These are phyloP conservation scores for Platyura marginata DNA, from an alignment of 1,140 invertebrate species.

Conservation along the genomic window DNA sequence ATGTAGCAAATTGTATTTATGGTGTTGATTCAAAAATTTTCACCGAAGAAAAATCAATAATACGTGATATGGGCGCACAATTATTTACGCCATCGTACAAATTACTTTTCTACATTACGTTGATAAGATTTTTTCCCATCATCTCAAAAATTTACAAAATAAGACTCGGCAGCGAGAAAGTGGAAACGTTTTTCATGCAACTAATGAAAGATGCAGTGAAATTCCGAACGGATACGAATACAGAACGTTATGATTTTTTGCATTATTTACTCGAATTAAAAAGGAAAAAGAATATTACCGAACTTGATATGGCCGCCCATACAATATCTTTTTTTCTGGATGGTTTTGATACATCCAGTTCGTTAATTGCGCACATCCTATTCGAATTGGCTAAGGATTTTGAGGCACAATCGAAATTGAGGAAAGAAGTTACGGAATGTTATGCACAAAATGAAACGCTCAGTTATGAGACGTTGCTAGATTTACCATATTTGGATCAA, in stretches of 20 bases:
- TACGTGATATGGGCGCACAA: slow-evolving; percentile 9
- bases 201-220: slow-evolving; percentile 13
- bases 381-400: slow-evolving; percentile 32
- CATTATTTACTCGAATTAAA: slow-evolving; percentile 21
- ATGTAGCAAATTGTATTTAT: slow-evolving; percentile 28
- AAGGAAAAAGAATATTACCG: slow-evolving; percentile 23
- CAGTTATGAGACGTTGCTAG: slow-evolving; percentile 12
- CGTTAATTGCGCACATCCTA: slow-evolving; percentile 13
- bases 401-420: slow-evolving; percentile 34
- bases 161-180: slow-evolving; percentile 10
- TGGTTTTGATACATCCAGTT: slow-evolving; percentile 34
- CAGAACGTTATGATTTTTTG: slow-evolving; percentile 21
- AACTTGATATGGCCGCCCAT: slow-evolving; percentile 34
- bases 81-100: slow-evolving; percentile 12
- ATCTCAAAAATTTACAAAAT: slow-evolving; percentile 11
- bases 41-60: slow-evolving; percentile 10
- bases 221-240: slow-evolving; percentile 10
- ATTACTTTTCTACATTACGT: slow-evolving; percentile 11
- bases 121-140: slow-evolving; percentile 9
- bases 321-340: slow-evolving; percentile 32
- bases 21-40: slow-evolving; percentile 24
- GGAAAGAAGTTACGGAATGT: slow-evolving; percentile 29
- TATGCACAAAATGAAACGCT: slow-evolving; percentile 4
- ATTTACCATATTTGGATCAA: slow-evolving; percentile 17
- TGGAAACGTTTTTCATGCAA: slow-evolving; percentile 18